Conservation (phyloP, 2,888 invertebrate genomes). For the Drepanosiphum platanoidis region DNA sequence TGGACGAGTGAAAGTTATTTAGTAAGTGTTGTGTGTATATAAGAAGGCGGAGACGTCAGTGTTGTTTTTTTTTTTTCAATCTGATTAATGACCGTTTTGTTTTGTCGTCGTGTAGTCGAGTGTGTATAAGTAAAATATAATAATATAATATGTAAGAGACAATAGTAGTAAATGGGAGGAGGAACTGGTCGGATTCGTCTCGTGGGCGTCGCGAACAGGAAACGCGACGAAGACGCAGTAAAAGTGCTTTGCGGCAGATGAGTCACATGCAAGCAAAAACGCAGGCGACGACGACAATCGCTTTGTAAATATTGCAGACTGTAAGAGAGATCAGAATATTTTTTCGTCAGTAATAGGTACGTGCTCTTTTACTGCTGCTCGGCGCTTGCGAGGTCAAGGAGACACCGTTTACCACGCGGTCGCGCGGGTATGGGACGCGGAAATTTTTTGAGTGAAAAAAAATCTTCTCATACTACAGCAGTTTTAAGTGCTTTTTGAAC, state of each 20-base stretch:
- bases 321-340: background rate
- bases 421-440: background rate
- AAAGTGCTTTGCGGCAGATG: conserved; percentile 40
- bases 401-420: background rate
- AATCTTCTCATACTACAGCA: background rate
- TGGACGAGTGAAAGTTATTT: conserved; percentile 10
- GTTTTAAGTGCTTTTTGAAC: background rate
- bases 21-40: background rate
- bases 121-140: conserved; percentile 17
- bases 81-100: conserved; percentile 53
- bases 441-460: background rate
- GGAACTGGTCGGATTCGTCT: background rate
- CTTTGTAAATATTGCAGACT: background rate
- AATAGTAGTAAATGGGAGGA: background rate
- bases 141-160: background rate
- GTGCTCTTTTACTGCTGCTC: background rate
- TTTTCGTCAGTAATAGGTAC: background rate
- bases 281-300: background rate
- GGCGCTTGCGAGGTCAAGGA: background rate
- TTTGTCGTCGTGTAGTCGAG: background rate
- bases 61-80: conserved; percentile 16
- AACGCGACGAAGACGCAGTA: conserved; percentile 6
- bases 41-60: background rate
- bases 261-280: background rate
- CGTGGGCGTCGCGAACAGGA: conserved; percentile 34